Conservation (phyloP, 2,888 invertebrate species). For the Ochropleura plecta region DNA sequence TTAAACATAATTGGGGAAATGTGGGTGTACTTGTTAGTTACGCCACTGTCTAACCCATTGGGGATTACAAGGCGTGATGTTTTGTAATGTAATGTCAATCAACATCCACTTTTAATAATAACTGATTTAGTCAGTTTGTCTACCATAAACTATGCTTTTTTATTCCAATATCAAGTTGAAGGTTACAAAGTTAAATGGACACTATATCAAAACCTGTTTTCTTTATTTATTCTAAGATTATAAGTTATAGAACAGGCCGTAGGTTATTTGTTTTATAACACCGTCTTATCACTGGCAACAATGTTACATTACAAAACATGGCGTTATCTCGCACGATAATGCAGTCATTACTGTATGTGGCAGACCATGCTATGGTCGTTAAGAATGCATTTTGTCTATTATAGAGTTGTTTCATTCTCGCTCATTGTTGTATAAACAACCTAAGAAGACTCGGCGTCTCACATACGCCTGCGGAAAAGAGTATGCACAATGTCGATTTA, state of each 20-base stretch:
- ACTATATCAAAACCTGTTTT: conserved; percentile 51
- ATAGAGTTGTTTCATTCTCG: neutral
- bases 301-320: conserved; percentile 48
- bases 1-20: too few relatives aligned
- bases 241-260: conserved; percentile 37
- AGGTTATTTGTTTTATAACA: conserved; percentile 38
- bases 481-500: too few relatives aligned
- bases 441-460: too few relatives aligned
- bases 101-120: neutral
- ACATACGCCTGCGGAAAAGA: too few relatives aligned
- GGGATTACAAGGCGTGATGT: too few relatives aligned
- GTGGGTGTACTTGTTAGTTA: too few relatives aligned
- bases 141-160: neutral
- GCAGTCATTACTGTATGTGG: conserved; percentile 17
- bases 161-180: conserved; percentile 46
- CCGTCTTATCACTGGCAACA: conserved; percentile 51
- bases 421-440: neutral
- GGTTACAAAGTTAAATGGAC: conserved; percentile 51
- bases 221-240: conserved; percentile 38
- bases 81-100: neutral
- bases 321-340: conserved; percentile 45
- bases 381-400: conserved; percentile 11
- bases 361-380: conserved; percentile 20
- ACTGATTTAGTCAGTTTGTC: neutral
- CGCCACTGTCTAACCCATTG: too few relatives aligned